Base-by-base conservation (phyloP, 2,797 vertebrate species). In the Enteromius mattozi region DNA sequence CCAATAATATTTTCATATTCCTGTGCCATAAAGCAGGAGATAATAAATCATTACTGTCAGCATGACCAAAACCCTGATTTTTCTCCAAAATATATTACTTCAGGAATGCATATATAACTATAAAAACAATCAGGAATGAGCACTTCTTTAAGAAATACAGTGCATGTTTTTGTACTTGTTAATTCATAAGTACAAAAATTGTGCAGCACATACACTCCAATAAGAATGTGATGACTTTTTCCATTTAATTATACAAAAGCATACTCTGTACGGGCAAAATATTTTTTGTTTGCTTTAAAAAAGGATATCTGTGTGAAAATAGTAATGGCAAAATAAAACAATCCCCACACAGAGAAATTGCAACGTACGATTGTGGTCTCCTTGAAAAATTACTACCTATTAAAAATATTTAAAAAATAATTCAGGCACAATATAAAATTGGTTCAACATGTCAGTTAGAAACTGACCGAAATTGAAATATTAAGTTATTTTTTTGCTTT, bases 381-480 rank as follows among this genome's bases (percentile, higher is more conserved):
- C 5, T 65, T 54, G 12, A 42, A 16, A 78, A 42, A 54, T 68
- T 10, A 82, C 45, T 6, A n/a, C n/a, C 54, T 7, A 16, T 45
- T 7, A 10, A 19, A 8, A 65, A 49, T 21, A 76, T 21, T 45
- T 1, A 4, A 13, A 47, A 68, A 83, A 65, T 6, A 21, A 16
- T 37, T n/a, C 17, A 82, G 70, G 71, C 71, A 83, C 74, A 21
- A 24, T 40, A 45, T 35, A 59, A 69, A 82, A 61, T 16, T 81
- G 80, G 35, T 70, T 51, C 33, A 49, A 61, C 6, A 10, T 27
- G 35, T 1, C 75, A 27, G 35, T 59, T 45, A 30, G 8, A 2
- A 51, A 51, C 30, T 40, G 61, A 45, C 37, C 21, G 35, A 66
- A 82, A 49, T 37, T 9, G 30, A 70, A 69, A 56, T 51, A 40